Conservation (phyloP, 2,113 vertebrate species). For the Brevimyrus niger region DNA sequence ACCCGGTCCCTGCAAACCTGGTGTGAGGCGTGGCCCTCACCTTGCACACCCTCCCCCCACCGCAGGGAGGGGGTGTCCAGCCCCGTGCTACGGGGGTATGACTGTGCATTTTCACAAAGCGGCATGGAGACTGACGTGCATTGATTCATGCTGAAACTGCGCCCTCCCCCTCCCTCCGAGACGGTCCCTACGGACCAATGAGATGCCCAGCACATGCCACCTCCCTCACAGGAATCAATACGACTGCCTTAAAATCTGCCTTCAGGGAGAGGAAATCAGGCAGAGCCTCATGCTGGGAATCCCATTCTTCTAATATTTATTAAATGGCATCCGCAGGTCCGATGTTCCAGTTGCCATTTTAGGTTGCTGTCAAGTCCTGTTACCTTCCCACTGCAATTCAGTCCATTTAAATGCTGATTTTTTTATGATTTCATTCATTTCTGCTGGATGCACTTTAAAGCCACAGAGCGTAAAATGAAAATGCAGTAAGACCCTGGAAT, state of each 20-base stretch:
- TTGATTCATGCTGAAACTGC: background rate
- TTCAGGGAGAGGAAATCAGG: no score
- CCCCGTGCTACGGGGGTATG: background rate
- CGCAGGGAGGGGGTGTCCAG: background rate
- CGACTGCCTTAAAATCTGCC: background rate
- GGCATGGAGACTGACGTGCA: background rate
- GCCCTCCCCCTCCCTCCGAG: background rate
- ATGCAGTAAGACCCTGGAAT: background rate
- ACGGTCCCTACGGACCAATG: background rate
- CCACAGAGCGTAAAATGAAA: background rate
- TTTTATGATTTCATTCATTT: background rate
- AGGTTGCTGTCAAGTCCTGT: background rate
- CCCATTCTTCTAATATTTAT: background rate
- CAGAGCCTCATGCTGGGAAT: background rate
- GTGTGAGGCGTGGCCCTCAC: background rate
- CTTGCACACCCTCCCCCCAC: background rate
- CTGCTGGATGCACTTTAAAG: background rate
- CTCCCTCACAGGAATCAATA: background rate
- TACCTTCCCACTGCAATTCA: background rate
- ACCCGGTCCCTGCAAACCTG: background rate
- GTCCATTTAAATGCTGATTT: no score
- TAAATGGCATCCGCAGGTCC: background rate
- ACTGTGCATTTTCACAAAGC: slow-evolving; percentile 2
- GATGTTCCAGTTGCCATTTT: background rate
- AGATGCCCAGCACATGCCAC: background rate